Evolutionary conservation across 2,888 invertebrate genomes (phyloP), one percentile per base, ranked within the genome.

Genomic region (Campopleginae sp.): DNA sequence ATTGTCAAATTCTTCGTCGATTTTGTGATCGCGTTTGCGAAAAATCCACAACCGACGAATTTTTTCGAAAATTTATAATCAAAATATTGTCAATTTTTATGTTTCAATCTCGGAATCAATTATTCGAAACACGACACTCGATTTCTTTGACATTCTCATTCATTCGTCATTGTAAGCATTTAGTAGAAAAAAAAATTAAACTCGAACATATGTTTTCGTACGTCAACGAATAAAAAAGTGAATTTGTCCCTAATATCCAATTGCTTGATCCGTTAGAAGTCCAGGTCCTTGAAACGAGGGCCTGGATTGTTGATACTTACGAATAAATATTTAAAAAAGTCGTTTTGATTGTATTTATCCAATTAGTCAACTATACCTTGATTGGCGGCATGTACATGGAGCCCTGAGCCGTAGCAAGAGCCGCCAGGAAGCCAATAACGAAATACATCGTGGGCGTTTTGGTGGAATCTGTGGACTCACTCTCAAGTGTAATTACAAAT

Each of bases 301-400:
- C 10, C 2, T 6, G 5, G 5, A 58, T 58, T n/a, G 17, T 33
- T 38, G 17, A 65, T 5, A 17, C 19, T 42, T 8, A 38, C 17
- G 4, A 46, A 19, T 48, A 68, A 46, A 33, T 31, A 17, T 14
- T 33, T 12, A 19, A 51, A 58, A 8, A 17, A 10, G 17, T 51
- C 1, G 17, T 31, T 10, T 31, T 14, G 3, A 46, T 46, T 58
- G 33, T 58, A 7, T 63, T 10, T 33, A 66, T 42, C 42, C 4
- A 6, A 14, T 75, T 66, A 1, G 12, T 5, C 19, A 48, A 44
- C 10, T 44, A 79, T 90, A 92, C 92, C 91, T 91, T 90, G 5
- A 90, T 85, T 2, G 87, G 86, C 27, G 92, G 89, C 61, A 90
- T 80, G 51, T 91, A 91, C 75, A 90, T 86, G 4, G 89, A 87